Conservation (phyloP, 1,140 invertebrate genomes). For the Conus ventricosus region DNA sequence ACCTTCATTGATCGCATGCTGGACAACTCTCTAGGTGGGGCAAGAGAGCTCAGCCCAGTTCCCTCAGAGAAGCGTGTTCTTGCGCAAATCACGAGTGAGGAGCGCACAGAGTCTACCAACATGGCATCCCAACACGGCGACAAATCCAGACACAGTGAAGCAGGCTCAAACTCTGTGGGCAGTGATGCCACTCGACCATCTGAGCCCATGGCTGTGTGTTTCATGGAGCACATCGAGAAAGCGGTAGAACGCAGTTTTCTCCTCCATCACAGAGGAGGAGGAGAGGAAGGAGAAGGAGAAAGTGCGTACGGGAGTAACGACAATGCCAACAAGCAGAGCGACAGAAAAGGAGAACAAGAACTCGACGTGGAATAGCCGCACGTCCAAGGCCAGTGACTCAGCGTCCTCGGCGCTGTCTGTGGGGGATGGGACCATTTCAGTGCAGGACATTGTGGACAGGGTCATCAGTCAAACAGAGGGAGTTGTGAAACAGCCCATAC, state of each 20-base stretch:
- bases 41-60: not conserved
- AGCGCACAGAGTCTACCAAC: slow-evolving; percentile 23
- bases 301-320: not conserved
- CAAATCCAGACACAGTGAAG: not conserved
- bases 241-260: slow-evolving; percentile 63
- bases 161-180: not conserved
- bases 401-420: not conserved
- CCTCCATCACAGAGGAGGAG: slow-evolving; percentile 45
- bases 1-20: slow-evolving; percentile 65
- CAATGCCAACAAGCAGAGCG: not conserved
- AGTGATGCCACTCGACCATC: not conserved
- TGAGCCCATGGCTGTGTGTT: slow-evolving; percentile 45
- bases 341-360: not conserved
- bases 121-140: not conserved
- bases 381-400: not conserved
- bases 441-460: slow-evolving; percentile 54
- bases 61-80: slow-evolving; percentile 4
- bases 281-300: slow-evolving; percentile 34
- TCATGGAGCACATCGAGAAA: slow-evolving; percentile 67
- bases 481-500: slow-evolving; percentile 42
- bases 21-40: slow-evolving; percentile 52
- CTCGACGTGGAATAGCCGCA: not conserved
- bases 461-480: slow-evolving; percentile 53
- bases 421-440: slow-evolving; percentile 46
- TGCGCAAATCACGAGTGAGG: not conserved